These are phyloP conservation scores for Actias luna DNA, from an alignment of 2,888 invertebrate species.

Conservation along the genomic window DNA sequence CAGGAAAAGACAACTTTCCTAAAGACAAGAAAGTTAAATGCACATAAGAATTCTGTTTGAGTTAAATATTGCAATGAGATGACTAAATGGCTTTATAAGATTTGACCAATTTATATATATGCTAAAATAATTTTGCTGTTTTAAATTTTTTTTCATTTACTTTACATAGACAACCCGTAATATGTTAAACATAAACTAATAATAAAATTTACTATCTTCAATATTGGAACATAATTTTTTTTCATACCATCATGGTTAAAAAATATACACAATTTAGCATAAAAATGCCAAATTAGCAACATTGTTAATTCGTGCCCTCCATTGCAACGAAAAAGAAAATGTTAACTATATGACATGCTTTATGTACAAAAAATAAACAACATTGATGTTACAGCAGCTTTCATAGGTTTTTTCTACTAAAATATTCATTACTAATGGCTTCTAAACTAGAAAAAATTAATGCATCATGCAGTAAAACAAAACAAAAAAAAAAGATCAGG, in stretches of 20 bases:
- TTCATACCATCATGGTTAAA: background rate
- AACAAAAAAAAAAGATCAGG: constrained; percentile 22
- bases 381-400: background rate
- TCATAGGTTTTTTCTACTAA: background rate
- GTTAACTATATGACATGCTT: background rate
- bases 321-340: background rate
- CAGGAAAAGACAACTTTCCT: no score
- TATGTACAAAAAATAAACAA: constrained; percentile 17
- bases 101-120: background rate
- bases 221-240: background rate
- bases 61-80: no score
- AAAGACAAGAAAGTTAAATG: no score
- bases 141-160: no score
- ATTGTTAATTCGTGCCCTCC: background rate
- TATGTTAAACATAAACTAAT: no score
- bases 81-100: background rate
- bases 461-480: constrained; percentile 21
- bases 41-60: no score
- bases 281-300: background rate
- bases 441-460: background rate
- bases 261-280: background rate
- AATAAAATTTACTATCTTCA: no score
- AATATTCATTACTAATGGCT: background rate
- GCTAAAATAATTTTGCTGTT: background rate
- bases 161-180: no score